phyloP scores from a whole-genome alignment of 2,888 invertebrate genomes.

The Ophion slaviceki region DNA sequence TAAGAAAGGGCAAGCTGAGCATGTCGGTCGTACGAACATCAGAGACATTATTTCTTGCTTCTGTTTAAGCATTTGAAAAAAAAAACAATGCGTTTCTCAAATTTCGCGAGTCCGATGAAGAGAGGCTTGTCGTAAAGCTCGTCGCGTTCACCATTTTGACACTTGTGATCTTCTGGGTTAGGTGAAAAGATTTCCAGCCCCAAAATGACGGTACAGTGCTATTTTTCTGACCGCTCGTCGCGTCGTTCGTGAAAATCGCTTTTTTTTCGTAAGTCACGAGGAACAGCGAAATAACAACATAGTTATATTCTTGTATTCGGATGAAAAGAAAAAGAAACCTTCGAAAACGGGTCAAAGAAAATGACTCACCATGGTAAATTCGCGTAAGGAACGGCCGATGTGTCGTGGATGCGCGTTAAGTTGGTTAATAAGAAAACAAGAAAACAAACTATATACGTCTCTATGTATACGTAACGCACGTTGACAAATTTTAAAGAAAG shows the following conservation, averaged over 20 bases:
- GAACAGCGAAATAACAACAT: constrained; percentile 5
- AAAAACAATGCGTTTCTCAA: background rate
- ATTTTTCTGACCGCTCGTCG: constrained; percentile 31
- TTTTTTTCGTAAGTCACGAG: constrained; percentile 8
- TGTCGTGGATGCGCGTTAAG: constrained; percentile 61
- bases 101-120: constrained; percentile 45
- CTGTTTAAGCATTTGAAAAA: background rate
- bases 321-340: constrained; percentile 23
- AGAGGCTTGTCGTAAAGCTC: constrained; percentile 41
- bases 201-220: constrained; percentile 46
- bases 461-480: constrained; percentile 40
- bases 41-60: constrained; percentile 4
- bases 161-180: constrained; percentile 75
- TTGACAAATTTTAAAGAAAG: constrained; percentile 55
- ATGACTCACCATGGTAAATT: constrained; percentile 74
- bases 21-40: background rate
- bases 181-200: constrained; percentile 64
- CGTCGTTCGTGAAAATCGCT: background rate
- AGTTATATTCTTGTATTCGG: constrained; percentile 1
- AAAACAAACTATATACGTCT: constrained; percentile 43
- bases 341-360: constrained; percentile 47
- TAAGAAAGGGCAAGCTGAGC: background rate
- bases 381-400: constrained; percentile 46
- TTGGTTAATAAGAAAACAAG: constrained; percentile 46
- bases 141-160: constrained; percentile 77